These are phyloP conservation scores for Itoplectis maculator DNA, from an alignment of 2,888 invertebrate genomes.

Conservation along the genomic window DNA sequence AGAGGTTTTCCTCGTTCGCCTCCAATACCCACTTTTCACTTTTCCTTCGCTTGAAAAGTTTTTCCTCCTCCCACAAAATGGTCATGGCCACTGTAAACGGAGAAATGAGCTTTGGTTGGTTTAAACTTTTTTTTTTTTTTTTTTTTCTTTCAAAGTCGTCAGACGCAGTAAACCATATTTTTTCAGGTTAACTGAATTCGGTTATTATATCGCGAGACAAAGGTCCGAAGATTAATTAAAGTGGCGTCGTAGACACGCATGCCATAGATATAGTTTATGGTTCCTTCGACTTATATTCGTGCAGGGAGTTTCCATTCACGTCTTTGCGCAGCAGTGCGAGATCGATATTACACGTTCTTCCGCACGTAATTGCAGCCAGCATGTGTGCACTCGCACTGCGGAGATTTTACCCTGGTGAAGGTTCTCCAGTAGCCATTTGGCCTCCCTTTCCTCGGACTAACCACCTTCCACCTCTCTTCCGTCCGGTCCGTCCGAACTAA, in stretches of 20 bases:
- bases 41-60: constrained; percentile 17
- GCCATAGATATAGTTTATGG: constrained; percentile 12
- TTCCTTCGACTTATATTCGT: neutral
- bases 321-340: neutral
- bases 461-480: neutral
- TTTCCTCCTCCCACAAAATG: neutral
- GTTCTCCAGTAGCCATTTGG: constrained; percentile 20
- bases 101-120: too few relatives aligned
- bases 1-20: constrained; percentile 4
- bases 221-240: constrained; percentile 28
- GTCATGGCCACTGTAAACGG: too few relatives aligned
- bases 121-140: too few relatives aligned
- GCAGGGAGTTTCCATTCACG: constrained; percentile 30
- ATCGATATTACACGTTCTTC: constrained; percentile 54
- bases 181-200: too few relatives aligned
- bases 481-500: constrained; percentile 47
- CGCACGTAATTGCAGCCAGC: constrained; percentile 52
- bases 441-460: constrained; percentile 37
- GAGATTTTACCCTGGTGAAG: constrained; percentile 21
- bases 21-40: neutral
- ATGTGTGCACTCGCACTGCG: constrained; percentile 39
- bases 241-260: constrained; percentile 5
- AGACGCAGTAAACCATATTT: neutral
- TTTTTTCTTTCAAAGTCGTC: too few relatives aligned
- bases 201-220: constrained; percentile 12